phyloP scores from a whole-genome alignment of 1,140 invertebrate species.

The Mactra quadrangularis region DNA sequence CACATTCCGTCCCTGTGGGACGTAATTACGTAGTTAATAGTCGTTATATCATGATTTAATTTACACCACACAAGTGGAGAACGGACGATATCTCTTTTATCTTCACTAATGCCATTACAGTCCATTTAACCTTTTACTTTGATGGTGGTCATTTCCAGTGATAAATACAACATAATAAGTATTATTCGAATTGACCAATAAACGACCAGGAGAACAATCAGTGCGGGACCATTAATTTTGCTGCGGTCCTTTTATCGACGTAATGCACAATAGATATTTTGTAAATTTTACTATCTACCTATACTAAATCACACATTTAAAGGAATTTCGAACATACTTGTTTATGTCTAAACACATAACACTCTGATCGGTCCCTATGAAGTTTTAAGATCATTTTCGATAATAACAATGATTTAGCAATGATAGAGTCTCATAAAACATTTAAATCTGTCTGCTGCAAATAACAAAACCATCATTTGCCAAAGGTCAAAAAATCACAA shows the following conservation, averaged over 20 bases:
- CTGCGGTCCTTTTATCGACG: slow-evolving; percentile 60
- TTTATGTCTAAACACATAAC: slow-evolving; percentile 55
- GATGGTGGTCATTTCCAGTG: slow-evolving; percentile 41
- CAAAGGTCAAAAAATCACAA: slow-evolving; percentile 40
- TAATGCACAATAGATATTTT: slow-evolving; percentile 59
- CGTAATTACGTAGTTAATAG: slow-evolving; percentile 53
- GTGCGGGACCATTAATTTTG: slow-evolving; percentile 42
- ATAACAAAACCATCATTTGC: slow-evolving; percentile 47
- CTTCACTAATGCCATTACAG: slow-evolving; percentile 49
- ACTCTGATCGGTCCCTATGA: slow-evolving; percentile 22
- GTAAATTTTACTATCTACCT: slow-evolving; percentile 51
- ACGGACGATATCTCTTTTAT: slow-evolving; percentile 40
- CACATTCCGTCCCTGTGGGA: slow-evolving; percentile 24
- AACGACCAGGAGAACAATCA: slow-evolving; percentile 46
- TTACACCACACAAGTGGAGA: slow-evolving; percentile 51
- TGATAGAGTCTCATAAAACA: slow-evolving; percentile 57
- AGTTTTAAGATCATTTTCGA: slow-evolving; percentile 46
- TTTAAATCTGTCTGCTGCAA: slow-evolving; percentile 29
- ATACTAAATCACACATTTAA: slow-evolving; percentile 55
- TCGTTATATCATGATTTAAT: slow-evolving; percentile 52
- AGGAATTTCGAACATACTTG: slow-evolving; percentile 61
- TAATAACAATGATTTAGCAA: slow-evolving; percentile 63
- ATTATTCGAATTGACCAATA: slow-evolving; percentile 58
- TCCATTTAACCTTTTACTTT: slow-evolving; percentile 48
- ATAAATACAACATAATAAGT: slow-evolving; percentile 60